phyloP scores from a whole-genome alignment of 2,888 invertebrate species.

The Zaprionus obscuricornis region DNA sequence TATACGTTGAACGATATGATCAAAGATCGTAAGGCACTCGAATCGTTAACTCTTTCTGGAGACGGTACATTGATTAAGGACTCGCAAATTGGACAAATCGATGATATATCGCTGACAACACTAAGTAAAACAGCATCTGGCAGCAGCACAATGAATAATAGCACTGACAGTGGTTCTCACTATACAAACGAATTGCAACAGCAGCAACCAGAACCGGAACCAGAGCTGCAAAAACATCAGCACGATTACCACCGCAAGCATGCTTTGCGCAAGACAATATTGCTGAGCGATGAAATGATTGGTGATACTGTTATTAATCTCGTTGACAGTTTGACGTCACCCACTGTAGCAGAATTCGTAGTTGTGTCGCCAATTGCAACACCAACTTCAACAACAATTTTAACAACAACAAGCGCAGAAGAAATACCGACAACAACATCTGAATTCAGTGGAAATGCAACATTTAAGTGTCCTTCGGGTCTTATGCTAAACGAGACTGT shows the following conservation, averaged over 20 bases:
- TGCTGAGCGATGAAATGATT: conserved; percentile 79
- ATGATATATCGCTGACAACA: conserved; percentile 79
- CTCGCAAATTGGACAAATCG: conserved; percentile 82
- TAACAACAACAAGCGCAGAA: too few species aligned
- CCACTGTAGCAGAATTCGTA: too few species aligned
- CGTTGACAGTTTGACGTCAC: conserved; percentile 68
- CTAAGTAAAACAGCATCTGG: conserved; percentile 81
- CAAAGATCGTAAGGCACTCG: conserved; percentile 80
- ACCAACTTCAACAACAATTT: too few species aligned
- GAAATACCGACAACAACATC: too few species aligned
- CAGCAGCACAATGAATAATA: conserved; percentile 82
- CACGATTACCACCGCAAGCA: too few species aligned
- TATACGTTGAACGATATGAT: conserved; percentile 82
- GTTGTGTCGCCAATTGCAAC: too few species aligned
- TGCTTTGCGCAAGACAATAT: conserved; percentile 44
- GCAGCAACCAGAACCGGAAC: neutral
- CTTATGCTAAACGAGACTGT: conserved; percentile 71
- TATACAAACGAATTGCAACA: conserved; percentile 35
- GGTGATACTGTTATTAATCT: conserved; percentile 80
- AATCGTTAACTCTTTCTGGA: conserved; percentile 81
- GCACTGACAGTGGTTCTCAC: conserved; percentile 80
- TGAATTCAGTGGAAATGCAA: conserved; percentile 58
- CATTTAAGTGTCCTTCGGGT: conserved; percentile 53
- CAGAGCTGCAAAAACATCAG: neutral
- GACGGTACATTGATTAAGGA: conserved; percentile 82